Evolutionary conservation across 2,797 vertebrate genomes (phyloP).

Genomic region (Muscicapa striata): DNA sequence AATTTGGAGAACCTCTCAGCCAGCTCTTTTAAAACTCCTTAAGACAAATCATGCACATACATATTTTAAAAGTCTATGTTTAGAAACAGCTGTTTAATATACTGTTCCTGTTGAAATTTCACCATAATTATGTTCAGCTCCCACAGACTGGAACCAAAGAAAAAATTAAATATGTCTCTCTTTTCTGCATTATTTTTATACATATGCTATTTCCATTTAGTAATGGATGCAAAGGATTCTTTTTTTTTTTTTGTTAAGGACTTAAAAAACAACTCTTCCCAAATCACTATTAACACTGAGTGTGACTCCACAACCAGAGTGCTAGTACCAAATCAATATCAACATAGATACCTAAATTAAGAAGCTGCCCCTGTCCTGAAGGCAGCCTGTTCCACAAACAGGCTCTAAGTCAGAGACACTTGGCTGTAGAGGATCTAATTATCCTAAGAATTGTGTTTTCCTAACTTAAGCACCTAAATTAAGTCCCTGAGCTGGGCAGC

Average conservation of each 20-base stretch:
- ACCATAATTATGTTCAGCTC: not conserved
- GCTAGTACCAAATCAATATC: not conserved
- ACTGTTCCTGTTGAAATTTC: slow-evolving; percentile 17
- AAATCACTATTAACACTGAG: not conserved
- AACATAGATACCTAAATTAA: not conserved
- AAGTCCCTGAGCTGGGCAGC: not conserved
- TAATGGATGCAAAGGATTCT: not conserved
- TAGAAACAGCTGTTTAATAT: slow-evolving; percentile 46
- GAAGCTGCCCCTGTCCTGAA: not conserved
- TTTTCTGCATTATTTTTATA: slow-evolving; percentile 17
- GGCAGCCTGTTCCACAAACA: not conserved
- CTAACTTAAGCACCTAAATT: not conserved
- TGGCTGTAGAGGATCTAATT: not conserved
- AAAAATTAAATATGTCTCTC: not conserved
- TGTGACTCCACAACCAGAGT: not conserved
- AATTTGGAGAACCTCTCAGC: slow-evolving; percentile 8
- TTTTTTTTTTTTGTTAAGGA: not conserved
- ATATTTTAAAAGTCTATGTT: slow-evolving; percentile 24
- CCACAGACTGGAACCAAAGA: not conserved
- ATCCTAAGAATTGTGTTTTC: not conserved
- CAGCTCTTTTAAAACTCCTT: not conserved
- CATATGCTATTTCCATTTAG: not conserved
- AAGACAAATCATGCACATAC: not conserved
- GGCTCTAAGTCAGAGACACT: not conserved
- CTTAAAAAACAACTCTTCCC: not conserved